Conservation (phyloP, 2,113 vertebrate genomes). For the Ibidorhyncha struthersii region DNA sequence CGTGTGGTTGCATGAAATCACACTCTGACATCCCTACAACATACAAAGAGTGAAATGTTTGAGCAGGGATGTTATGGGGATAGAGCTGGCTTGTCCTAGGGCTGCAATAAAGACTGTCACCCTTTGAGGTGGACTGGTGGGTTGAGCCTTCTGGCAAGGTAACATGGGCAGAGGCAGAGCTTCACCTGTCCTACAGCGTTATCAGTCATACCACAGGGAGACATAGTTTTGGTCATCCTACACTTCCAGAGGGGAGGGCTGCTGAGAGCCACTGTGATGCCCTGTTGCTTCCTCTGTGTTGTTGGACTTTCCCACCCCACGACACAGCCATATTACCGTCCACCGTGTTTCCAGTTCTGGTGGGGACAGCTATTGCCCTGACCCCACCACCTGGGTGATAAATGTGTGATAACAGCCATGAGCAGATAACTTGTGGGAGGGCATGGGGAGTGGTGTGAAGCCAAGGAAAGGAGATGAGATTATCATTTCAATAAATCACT, state of each 20-base stretch:
- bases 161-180: neutral
- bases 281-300: fast-evolving
- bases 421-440: neutral
- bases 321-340: fast-evolving
- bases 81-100: neutral
- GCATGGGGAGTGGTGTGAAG: neutral
- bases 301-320: neutral
- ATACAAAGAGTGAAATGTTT: neutral
- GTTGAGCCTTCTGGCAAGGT: neutral
- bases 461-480: neutral
- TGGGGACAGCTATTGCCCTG: neutral
- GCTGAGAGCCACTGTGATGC: neutral
- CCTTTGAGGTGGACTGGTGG: neutral
- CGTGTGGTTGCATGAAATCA: fast-evolving
- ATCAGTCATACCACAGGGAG: neutral
- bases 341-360: neutral
- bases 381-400: neutral
- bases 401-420: neutral
- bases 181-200: neutral
- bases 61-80: neutral
- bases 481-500: neutral
- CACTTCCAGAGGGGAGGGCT: neutral
- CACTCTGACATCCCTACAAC: neutral
- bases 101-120: neutral
- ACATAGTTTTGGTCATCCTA: neutral